Base-by-base conservation (phyloP, 2,797 vertebrate species). In the Moxostoma hubbsi region DNA sequence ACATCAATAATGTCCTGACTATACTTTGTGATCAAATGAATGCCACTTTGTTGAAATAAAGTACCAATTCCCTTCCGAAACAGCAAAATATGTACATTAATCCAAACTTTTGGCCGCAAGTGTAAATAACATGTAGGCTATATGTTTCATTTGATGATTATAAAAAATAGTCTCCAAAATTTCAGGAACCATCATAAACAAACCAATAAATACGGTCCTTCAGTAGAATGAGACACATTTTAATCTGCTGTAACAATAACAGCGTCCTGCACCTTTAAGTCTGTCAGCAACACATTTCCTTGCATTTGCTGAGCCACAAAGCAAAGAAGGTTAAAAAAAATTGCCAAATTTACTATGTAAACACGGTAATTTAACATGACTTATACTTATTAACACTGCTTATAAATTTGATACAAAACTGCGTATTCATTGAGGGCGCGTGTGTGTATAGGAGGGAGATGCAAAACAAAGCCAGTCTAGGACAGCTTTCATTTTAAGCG, bases 401-500 rank as follows among this genome's bases (percentile, higher is more conserved):
- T 51, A 12, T 24, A 47, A 10, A 61, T 51, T 43, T 10, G 12
- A 9, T 5, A 76, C 45, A 61, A 68, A 63, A 24, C 2, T 46
- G n/a, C n/a, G 13, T 69, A 43, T 3, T 50, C 9, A 16, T 65
- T 66, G 24, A 57, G 8, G 7, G 2, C 62, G 36, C 15, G 11
- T 16, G 5, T 49, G n/a, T 10, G 50, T 10, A 5, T 50, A 53
- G 18, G 76, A 45, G 43, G 45, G 66, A 51, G 2, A 79, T 58
- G 72, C 77, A 79, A 79, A 65, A 79, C 77, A 79, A 79, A 79
- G 67, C 18, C 61, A 61, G 9, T n/a, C 11, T 10, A 13, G 47
- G 7, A 59, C 12, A 18, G 13, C 18, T 51, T 80, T 74, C 36
- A 0, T 15, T 47, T 68, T 15, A 49, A 58, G 6, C 45, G 59